Base-by-base conservation (phyloP, 1,140 invertebrate genomes). In the Drosophila burlai region DNA sequence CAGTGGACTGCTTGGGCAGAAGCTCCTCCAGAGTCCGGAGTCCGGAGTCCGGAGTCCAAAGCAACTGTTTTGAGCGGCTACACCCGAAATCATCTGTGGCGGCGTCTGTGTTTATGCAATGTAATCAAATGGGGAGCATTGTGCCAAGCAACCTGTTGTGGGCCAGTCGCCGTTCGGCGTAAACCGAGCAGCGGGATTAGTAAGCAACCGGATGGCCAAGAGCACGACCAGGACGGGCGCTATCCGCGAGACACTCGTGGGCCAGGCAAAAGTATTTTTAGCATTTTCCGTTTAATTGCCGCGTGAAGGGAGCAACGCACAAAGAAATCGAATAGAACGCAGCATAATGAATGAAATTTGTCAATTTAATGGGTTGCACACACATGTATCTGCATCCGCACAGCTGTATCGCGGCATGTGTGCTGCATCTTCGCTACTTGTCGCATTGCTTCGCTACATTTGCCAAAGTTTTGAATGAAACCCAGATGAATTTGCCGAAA, bases 311-410 rank as follows among this genome's bases (percentile, higher is more conserved):
- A 72, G 67, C 40, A 50, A n/a, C 47, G 47, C 47, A 49, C 59
- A 50, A 79, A 79, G 36, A 76, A 79, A 84, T 80, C 78, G 79
- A 73, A 81, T 46, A 59, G 64, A 72, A 76, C 40, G 66, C 57
- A 43, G 62, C 82, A 49, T 64, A 89, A 90, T 89, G 83, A 87
- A 87, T 87, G 83, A 87, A 84, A 87, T 87, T 87, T 89, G 83
- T 87, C 83, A 89, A 84, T 76, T 83, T 87, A 89, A 87, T 89
- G 81, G 55, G 50, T 65, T 46, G 73, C 45, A 76, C 49, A 72
- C 65, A 54, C 57, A 62, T 68, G 50, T 45, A 60, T 63, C 49
- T 52, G 52, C 47, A 60, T 64, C 50, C n/a, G 21, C 38, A 31
- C 50, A 54, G 31, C 63, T 36, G 63, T 36, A 46, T 59, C 52